Evolutionary conservation across 2,888 invertebrate genomes (phyloP), one percentile per base, ranked within the genome.

Genomic region (Tinea semifulvella): DNA sequence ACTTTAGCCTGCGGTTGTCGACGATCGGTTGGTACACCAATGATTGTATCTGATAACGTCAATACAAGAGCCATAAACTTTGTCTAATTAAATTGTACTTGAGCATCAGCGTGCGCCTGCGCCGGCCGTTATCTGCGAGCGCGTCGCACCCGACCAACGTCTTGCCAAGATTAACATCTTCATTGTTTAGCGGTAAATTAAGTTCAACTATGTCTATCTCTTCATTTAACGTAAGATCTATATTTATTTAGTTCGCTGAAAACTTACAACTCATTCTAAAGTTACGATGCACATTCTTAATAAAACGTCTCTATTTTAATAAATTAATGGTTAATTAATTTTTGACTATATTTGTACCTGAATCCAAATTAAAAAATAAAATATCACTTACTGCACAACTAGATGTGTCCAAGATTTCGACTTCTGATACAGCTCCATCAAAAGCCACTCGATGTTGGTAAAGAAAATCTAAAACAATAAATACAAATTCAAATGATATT

Each of bases 361-460:
- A n/a, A n/a, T n/a, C n/a, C n/a, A n/a, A n/a, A n/a, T n/a, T n/a
- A n/a, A n/a, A n/a, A n/a, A 10, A 25, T 7, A 10, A 7, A 25
- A 7, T 6, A 25, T 10, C 25, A 81, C 89, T 88, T 83, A 91
- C 91, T 83, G 87, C 88, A 80, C 89, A 90, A 81, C 88, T 89
- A 56, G 90, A 90, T 55, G 89, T 91, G 75, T 90, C 91, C 73
- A 89, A 80, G 70, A 89, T 90, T 83, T 90, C 91, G 57, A 90
- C 88, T 75, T 90, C 90, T 50, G 89, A 89, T 53, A 87, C 86
- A 52, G 87, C 89, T 60, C 87, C 89, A 68, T 90, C 90, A 69
- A 90, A 89, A 52, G 88, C 88, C 56, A 90, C 88, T 68, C 87
- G 85, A 68, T 91, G 90, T 60, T 89, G 85, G 75, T 91, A 90